Percentiles rank a stretch among this genome's conserved stretches.
phyloP scores from a whole-genome alignment of 1,140 invertebrate species.

The Camponotus floridanus region DNA sequence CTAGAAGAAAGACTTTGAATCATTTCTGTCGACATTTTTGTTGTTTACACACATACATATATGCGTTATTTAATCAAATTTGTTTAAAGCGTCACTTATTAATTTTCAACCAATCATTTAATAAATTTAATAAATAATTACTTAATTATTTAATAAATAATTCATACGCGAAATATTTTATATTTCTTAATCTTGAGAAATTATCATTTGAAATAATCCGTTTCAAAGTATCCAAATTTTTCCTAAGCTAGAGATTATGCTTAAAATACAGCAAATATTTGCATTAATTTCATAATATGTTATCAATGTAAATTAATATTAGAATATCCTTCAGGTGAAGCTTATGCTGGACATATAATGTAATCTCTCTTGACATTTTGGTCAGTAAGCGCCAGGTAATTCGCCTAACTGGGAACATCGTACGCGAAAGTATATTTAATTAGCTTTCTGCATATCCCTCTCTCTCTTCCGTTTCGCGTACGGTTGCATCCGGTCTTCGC shows the following conservation, averaged over 20 bases:
- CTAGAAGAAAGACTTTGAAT: no score
- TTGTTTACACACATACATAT: no score
- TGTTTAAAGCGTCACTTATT: no score
- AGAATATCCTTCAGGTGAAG: background rate
- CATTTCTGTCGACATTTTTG: no score
- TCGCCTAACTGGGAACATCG: constrained; percentile 32
- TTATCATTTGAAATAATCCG: background rate
- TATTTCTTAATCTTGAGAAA: background rate
- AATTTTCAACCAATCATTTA: no score
- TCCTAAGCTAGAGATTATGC: no score
- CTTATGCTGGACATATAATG: background rate
- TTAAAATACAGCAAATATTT: background rate
- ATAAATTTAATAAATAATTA: no score
- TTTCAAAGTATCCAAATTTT: no score
- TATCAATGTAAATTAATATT: background rate
- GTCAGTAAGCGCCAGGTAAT: constrained; percentile 27
- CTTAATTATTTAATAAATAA: no score
- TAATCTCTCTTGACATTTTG: constrained; percentile 7
- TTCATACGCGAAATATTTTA: background rate
- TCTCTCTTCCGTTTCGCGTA: background rate
- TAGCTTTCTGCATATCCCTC: constrained; percentile 16
- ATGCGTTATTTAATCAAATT: no score
- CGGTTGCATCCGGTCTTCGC: constrained; percentile 25
- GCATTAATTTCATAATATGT: background rate
- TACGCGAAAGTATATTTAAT: constrained; percentile 36